Percentiles rank a stretch among this genome's conserved stretches.
Evolutionary conservation across 2,888 invertebrate genomes (phyloP).

Genomic region (Sipunculus nudus): DNA sequence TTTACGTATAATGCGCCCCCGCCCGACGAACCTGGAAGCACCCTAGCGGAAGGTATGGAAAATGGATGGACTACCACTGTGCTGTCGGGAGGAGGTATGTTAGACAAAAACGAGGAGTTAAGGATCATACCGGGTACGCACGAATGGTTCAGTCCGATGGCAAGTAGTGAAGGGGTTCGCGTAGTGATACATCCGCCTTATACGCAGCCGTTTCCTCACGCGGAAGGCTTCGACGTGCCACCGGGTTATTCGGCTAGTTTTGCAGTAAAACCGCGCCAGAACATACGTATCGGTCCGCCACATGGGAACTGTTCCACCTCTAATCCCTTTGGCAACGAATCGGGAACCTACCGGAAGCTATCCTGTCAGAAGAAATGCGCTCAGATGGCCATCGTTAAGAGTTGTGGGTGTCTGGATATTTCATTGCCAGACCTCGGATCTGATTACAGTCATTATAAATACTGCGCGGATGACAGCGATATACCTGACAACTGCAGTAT

Average conservation of each 20-base stretch:
- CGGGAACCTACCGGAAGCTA: constrained; percentile 26
- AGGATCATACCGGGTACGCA: constrained; percentile 37
- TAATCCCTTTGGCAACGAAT: constrained; percentile 22
- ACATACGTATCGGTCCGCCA: constrained; percentile 29
- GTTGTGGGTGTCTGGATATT: constrained; percentile 33
- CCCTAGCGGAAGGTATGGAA: constrained; percentile 36
- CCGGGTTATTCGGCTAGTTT: constrained; percentile 38
- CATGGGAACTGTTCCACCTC: constrained; percentile 34
- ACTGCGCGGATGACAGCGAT: constrained; percentile 26
- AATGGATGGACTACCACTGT: constrained; percentile 38
- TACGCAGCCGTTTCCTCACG: constrained; percentile 38
- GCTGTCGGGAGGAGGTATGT: constrained; percentile 37
- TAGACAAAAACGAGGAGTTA: constrained; percentile 32
- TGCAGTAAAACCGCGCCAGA: constrained; percentile 35
- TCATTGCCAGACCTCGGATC: constrained; percentile 27
- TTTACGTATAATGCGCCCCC: constrained; percentile 33
- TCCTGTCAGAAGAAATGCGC: constrained; percentile 38
- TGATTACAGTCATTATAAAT: no score
- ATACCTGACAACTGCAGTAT: constrained; percentile 17
- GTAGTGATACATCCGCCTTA: constrained; percentile 35
- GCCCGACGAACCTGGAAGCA: constrained; percentile 11
- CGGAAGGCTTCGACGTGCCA: constrained; percentile 40
- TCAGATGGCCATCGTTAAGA: constrained; percentile 26
- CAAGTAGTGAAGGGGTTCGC: constrained; percentile 34
- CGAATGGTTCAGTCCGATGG: constrained; percentile 39